phyloP scores from a whole-genome alignment of 2,797 vertebrate species.

The Pelochelys cantorii region DNA sequence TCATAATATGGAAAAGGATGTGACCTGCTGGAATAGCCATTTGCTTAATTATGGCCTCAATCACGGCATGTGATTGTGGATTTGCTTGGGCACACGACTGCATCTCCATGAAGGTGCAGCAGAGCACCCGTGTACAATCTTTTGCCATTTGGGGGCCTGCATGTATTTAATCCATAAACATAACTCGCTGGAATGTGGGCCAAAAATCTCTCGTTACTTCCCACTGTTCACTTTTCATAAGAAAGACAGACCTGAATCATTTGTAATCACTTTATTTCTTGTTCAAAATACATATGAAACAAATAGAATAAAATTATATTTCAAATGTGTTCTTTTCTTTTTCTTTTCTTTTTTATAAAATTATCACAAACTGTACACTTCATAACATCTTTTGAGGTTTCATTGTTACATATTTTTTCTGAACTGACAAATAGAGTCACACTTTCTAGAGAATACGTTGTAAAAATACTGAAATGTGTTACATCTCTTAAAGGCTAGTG shows the following conservation, averaged over 20 bases:
- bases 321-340: constrained; percentile 85
- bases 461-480: constrained; percentile 85
- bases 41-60: not conserved
- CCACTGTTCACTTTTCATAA: not conserved
- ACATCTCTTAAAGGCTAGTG: constrained; percentile 81
- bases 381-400: constrained; percentile 87
- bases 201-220: not conserved
- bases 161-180: not conserved
- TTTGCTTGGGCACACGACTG: not conserved
- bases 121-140: not conserved
- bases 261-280: constrained; percentile 84
- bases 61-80: not conserved
- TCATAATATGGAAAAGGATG: not conserved
- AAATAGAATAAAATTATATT: constrained; percentile 89
- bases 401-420: constrained; percentile 83
- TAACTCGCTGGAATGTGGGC: not conserved
- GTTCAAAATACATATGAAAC: constrained; percentile 98
- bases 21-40: not conserved
- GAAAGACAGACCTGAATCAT: constrained; percentile 45
- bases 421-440: constrained; percentile 85
- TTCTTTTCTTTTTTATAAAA: constrained; percentile 91
- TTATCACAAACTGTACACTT: constrained; percentile 98
- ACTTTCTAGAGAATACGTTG: constrained; percentile 83
- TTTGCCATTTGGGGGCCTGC: not conserved
- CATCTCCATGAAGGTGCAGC: not conserved